Base-by-base conservation (phyloP, 2,797 vertebrate genomes). In the Adrianichthys oophorus region DNA sequence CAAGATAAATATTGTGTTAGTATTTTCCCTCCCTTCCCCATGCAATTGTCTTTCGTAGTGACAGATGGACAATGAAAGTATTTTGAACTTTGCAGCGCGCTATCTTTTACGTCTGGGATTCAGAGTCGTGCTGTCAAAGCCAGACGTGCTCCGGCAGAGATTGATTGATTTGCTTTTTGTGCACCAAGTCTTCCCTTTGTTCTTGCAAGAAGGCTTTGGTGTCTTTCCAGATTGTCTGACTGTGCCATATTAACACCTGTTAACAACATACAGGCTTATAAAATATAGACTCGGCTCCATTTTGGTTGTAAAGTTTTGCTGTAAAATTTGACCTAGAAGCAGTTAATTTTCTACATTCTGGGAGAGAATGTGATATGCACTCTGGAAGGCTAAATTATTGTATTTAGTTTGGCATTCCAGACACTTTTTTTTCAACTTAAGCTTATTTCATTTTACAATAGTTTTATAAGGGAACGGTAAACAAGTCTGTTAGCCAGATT, bases 1-100 rank as follows among this genome's bases (percentile, higher is more conserved):
- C 83, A 85, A 89, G 87, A 92, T 90, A 91, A 90, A 92, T 90
- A 90, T 90, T 87, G 83, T 82, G 74, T 85, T 85, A 76, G 84
- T 74, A 72, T 79, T 82, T 77, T 70, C 69, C 63, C 78, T 68
- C 79, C 74, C 70, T 66, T 68, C 79, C 75, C 43, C 43, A 63
- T 74, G 79, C 74, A 73, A 85, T 89, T 89, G 89, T 90, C 84
- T 87, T 62, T 72, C 74, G 56, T 59, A 40, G 62, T 91, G 89
- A 91, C 89, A 88, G 83, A 87, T 89, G 89, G 91, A 92, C 89
- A 92, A 91, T 90, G 76, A 57, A 79, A 85, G 80, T 78, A 87
- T 90, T 90, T 86, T 90, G 86, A 92, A 91, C 89, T 90, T 85
- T 86, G 73, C 77, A 74, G 86, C 62, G 8, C 73, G 82, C 81